Evolutionary conservation across 2,113 vertebrate genomes (phyloP), one percentile per base, ranked within the genome.

Genomic region (Numida meleagris): DNA sequence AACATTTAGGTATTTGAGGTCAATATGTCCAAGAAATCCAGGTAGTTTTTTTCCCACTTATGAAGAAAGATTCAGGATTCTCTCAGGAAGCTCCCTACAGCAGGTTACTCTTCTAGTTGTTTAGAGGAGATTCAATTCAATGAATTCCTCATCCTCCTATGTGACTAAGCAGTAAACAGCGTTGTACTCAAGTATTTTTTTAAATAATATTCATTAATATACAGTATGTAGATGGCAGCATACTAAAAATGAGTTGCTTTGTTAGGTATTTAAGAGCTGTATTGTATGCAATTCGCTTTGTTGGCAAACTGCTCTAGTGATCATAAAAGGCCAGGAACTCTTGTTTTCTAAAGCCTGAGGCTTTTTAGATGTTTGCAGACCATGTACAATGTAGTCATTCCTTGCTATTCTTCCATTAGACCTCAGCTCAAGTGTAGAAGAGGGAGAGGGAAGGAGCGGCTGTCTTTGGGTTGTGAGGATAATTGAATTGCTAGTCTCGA

Each of bases 401-500:
- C 61, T 67, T 27, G 58, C 55, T 73, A 73, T 85, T 95, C 79
- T 96, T 89, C 89, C 71, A 5, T 67, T 92, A 91, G 88, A 90
- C 93, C 72, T 80, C 77, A 67, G 59, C 90, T 82, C 78, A 45
- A 87, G 86, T 95, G 79, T 16, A 67, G 96, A 33, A 71, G 82
- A 92, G 59, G 83, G 72, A 53, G 48, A 46, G 71, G 63, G 45
- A 86, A 86, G 71, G 83, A 92, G 75, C 73, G n/a, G 38, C 82
- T 93, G 78, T 94, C 96, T 79, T 78, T 94, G 93, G 95, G 80
- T 94, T 94, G 95, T 97, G 89, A 97, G 96, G 95, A 96, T 97
- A 98, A 98, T 98, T 97, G 98, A 97, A 96, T 97, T 82, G 55
- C 94, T 87, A 92, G 92, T 68, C 67, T 97, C 96, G 92, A 77